Conservation (phyloP, 2,113 vertebrate genomes). For the Podarcis muralis region DNA sequence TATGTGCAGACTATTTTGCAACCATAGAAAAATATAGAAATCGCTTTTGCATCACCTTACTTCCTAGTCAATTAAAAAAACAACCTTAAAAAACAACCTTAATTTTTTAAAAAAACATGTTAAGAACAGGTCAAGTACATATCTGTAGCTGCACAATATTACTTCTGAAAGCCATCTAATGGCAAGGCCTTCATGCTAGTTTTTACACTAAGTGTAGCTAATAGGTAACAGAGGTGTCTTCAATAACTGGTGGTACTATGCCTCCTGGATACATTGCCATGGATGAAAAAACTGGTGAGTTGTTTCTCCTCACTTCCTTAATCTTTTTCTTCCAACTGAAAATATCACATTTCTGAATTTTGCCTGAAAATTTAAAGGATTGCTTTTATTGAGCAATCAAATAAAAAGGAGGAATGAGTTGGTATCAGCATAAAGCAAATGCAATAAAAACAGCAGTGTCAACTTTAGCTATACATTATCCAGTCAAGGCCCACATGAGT, state of each 20-base stretch:
- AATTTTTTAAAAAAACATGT: background rate
- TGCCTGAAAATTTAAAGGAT: background rate
- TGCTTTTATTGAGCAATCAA: background rate
- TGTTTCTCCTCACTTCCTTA: background rate
- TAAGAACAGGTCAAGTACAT: background rate
- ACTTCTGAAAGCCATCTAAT: background rate
- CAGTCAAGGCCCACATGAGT: background rate
- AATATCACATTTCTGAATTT: background rate
- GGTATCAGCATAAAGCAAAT: background rate
- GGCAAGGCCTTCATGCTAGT: background rate
- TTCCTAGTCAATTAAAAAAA: background rate
- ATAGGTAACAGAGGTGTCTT: background rate
- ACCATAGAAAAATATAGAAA: background rate
- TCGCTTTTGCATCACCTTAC: background rate
- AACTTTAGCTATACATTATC: background rate
- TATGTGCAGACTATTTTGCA: background rate
- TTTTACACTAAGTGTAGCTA: background rate
- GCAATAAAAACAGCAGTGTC: background rate
- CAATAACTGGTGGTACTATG: background rate
- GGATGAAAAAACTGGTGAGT: background rate
- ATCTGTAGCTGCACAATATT: background rate
- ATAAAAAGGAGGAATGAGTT: background rate
- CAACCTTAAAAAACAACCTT: background rate
- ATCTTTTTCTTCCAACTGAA: background rate
- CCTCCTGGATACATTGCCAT: background rate